Base-by-base conservation (phyloP, 1,140 invertebrate genomes). In the Drosophila funebris region DNA sequence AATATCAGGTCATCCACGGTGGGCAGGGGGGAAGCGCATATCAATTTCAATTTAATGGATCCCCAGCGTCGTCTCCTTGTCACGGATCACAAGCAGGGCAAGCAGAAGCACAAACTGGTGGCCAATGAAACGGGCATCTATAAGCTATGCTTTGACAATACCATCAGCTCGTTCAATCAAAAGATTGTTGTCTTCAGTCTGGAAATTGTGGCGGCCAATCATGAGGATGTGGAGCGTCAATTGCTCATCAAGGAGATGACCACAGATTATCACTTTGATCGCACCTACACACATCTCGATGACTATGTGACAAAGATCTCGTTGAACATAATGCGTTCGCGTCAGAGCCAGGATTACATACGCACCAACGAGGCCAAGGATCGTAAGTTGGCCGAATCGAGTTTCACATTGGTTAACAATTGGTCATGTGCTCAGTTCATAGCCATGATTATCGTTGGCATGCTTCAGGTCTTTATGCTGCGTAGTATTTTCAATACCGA, bases 71-170 rank as follows among this genome's bases (percentile, higher is more conserved):
- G 91, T 24, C 91, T 95, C 0, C 77, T 96, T 1, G 91, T 94
- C 0, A 92, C 93, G 0, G 93, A 93, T 54, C 94, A 94, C 74
- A 95, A 95, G 74, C 94, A 95, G 80, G 39, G 29, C 14, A 53
- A 95, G 18, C 94, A 94, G 71, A 93, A 93, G 8, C 94, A 96
- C 79, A 92, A 93, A 76, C 92, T 92, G 54, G 92, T 92, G 62
- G 92, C 91, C 1, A 91, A 88, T 1, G 85, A 93, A 46, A 92
- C 93, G 29, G 96, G 96, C 2, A 94, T 96, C 74, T 96, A 95
- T 79, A 93, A 94, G 80, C 93, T 97, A 63, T 97, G 96, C 82
- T 96, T 97, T 79, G 96, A 97, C 79, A 97, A 97, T 81, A 95
- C 93, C 1, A 96, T 96, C 78, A 96, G 96, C 76, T 93, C 94